Evolutionary conservation across 2,888 invertebrate genomes (phyloP).

Genomic region (Hololepta plana): DNA sequence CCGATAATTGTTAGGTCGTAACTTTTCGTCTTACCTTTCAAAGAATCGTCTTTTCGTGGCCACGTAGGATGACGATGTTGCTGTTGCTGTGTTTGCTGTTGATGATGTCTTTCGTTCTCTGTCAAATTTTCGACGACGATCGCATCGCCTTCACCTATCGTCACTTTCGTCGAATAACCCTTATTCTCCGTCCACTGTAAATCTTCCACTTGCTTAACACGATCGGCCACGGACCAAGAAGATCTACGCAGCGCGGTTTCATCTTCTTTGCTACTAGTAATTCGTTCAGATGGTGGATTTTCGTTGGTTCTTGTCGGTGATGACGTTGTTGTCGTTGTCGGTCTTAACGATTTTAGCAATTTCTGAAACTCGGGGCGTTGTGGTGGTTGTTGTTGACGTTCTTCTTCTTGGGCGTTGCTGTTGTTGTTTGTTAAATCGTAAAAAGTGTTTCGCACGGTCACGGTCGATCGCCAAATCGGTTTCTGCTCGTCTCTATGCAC

Average conservation of each 20-base stretch:
- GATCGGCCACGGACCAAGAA: conserved; percentile 30
- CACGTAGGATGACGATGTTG: conserved; percentile 17
- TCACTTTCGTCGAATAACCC: conserved; percentile 41
- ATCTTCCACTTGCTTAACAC: conserved; percentile 30
- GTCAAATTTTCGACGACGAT: conserved; percentile 24
- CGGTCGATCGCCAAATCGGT: conserved; percentile 28
- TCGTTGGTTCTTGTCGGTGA: conserved; percentile 13
- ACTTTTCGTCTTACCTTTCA: conserved; percentile 21
- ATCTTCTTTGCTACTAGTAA: conserved; percentile 11
- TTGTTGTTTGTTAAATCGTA: conserved; percentile 13
- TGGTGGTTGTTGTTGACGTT: conserved; percentile 4
- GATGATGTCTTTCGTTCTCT: conserved; percentile 3
- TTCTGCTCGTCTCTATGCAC: conserved; percentile 18
- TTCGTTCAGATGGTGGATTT: too few species aligned
- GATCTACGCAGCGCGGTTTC: conserved; percentile 14
- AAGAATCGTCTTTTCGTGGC: conserved; percentile 19
- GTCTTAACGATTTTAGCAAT: conserved; percentile 19
- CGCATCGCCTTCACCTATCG: conserved; percentile 29
- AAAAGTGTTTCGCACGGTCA: conserved; percentile 22
- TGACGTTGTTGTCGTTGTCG: conserved; percentile 14
- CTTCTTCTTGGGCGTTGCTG: conserved; percentile 5
- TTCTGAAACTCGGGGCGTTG: conserved; percentile 22
- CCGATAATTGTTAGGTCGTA: too few species aligned
- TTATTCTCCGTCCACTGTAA: conserved; percentile 19
- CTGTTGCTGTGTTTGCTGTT: conserved; percentile 5